Base-by-base conservation (phyloP, 1,140 invertebrate genomes). In the Lysiphlebus fabarum region DNA sequence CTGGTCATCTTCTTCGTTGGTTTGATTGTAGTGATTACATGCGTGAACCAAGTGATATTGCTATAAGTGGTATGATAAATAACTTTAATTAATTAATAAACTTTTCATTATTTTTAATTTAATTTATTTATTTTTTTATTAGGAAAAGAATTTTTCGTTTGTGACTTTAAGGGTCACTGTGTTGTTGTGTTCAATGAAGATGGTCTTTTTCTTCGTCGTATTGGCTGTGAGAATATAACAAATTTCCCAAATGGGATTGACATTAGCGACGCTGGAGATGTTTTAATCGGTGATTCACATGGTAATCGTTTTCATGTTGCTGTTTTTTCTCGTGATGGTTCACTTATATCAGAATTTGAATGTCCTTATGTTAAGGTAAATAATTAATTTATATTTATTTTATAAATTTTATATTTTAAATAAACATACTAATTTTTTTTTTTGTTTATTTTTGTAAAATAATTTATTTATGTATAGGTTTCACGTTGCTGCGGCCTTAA, bases 171-270 rank as follows among this genome's bases (percentile, higher is more conserved):
- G 81, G 95, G 94, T 56, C 95, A 98, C 77, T 96, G 94, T 76
- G 94, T 98, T 12, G 93, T 95, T 40, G 95, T 98, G 14, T 97
- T 96, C 78, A 90, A 89, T 72, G 92, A 95, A 72, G 90, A 93
- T 56, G 95, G 95, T 59, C 85, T 87, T 56, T 97, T 93, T 77
- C 76, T 96, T 61, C 87, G 94, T 64, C 89, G 93, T 63, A 96
- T 98, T 80, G 95, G 95, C 54, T 92, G 90, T 80, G 93, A 97
- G 78, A 93, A 90, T 74, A 87, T 97, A 65, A 98, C 95, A 65
- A 96, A 95, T 77, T 98, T 94, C 78, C 95, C 95, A 8, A 98
- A 97, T 78, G 96, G 96, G 58, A 98, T 98, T 68, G 95, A 98
- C 78, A 94, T 98, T 70, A 95, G 93, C 48, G 93, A 96, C 79